Base-by-base conservation (phyloP, 2,113 vertebrate genomes). In the Suricata suricatta region DNA sequence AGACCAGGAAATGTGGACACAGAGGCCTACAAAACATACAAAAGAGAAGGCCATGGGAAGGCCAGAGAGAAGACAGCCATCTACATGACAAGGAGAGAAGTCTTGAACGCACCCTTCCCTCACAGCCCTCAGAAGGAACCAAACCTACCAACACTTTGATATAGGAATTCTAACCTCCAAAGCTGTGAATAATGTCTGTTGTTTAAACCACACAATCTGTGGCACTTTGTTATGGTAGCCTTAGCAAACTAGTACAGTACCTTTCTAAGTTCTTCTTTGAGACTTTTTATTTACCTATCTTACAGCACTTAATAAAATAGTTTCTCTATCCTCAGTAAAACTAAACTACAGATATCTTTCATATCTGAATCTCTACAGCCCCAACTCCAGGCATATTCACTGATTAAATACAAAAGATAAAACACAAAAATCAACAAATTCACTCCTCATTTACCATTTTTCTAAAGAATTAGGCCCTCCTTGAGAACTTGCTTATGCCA, bases 341-440 rank as follows among this genome's bases (percentile, higher is more conserved):
- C 54, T 60, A 12, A 89, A 82, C 15, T 41, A 10, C 2, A 2
- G 7, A 23, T 31, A 13, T 77, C 74, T 94, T 93, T 96, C 68
- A 41, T 81, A 44, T 90, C 63, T 72, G 29, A 88, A 90, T 96
- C 60, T 52, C 25, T 31, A 95, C 27, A 84, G 19, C 33, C 13
- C 10, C 11, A 88, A 69, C 19, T 6, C 3, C 29, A 63, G 66
- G 38, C 19, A 92, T 35, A 82, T 2, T 3, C 27, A 14, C 7
- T 76, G 33, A 84, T 74, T 88, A 94, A 91, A 88, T 66, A 60
- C 14, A 66, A 91, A 76, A 90, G 25, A 64, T 81, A 96, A 94
- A 86, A 79, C 11, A 31, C 71, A 80, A 3, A 11, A 96, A 85
- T 47, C 12, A 68, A 69, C 57, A 85, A 57, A 84, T 44, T 71